Conservation (phyloP, 2,888 invertebrate genomes). For the Leptinotarsa peninsularis region DNA sequence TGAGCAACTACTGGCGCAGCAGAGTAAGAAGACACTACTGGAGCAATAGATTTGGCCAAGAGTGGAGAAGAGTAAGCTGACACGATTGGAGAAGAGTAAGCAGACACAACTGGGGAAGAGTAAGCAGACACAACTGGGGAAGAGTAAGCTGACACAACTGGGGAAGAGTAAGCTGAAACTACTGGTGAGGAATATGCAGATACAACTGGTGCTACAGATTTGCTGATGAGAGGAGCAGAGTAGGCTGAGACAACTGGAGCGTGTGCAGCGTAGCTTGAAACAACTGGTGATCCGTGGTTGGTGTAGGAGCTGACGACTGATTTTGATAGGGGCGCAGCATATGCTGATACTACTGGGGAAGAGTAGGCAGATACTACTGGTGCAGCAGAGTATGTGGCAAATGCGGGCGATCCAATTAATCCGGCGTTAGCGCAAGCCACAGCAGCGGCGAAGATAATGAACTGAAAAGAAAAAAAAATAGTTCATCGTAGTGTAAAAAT, state of each 20-base stretch:
- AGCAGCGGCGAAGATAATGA: slow-evolving; percentile 71
- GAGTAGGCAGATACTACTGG: slow-evolving; percentile 60
- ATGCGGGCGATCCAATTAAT: slow-evolving; percentile 61
- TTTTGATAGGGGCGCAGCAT: slow-evolving; percentile 29
- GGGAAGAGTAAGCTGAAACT: slow-evolving; percentile 52
- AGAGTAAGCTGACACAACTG: slow-evolving; percentile 52
- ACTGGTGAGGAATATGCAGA: slow-evolving; percentile 38
- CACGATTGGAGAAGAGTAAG: slow-evolving; percentile 69
- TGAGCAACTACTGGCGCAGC: slow-evolving; percentile 27
- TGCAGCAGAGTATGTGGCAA: slow-evolving; percentile 57
- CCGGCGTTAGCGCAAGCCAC: slow-evolving; percentile 75
- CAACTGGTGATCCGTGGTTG: slow-evolving; percentile 48
- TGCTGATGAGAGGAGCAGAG: slow-evolving; percentile 48
- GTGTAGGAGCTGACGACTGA: slow-evolving; percentile 21
- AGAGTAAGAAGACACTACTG: slow-evolving; percentile 68
- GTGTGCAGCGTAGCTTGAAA: slow-evolving; percentile 29
- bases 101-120: slow-evolving; percentile 70
- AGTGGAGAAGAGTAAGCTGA: slow-evolving; percentile 61
- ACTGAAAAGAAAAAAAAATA: slow-evolving; percentile 59
- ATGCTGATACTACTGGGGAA: slow-evolving; percentile 38
- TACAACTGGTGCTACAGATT: slow-evolving; percentile 43
- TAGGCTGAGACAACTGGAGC: slow-evolving; percentile 46
- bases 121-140: slow-evolving; percentile 58
- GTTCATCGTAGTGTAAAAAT: background rate
- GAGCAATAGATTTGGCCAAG: slow-evolving; percentile 68